Evolutionary conservation across 2,888 invertebrate species (phyloP), one percentile per base, ranked within the genome.

Genomic region (Cancer borealis): DNA sequence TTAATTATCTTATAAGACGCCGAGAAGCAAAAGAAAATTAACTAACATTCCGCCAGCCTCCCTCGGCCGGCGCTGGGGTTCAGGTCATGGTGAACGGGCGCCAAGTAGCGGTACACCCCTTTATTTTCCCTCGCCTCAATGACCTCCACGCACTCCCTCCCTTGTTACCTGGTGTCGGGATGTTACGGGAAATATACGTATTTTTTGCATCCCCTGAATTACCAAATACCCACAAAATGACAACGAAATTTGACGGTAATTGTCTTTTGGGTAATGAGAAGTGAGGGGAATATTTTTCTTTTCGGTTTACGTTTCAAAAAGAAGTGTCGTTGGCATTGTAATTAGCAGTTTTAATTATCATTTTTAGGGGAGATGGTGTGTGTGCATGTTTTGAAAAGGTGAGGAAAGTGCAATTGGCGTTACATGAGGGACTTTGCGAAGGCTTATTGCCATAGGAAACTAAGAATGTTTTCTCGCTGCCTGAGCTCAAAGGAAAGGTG

Each of bases 121-220:
- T 79, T 79, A 79, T 79, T 54, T 54, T 79, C 79, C 79, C 79
- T 26, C 79, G 79, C 26, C 30, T 21, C 30, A 12, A 30, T 30
- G 30, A 26, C 79, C 79, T 79, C 79, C 79, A 0, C 79, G 79
- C 30, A 5, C 26, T 79, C 30, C 12, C 30, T 79, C 79, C 79
- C 30, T 79, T 21, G 73, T 26, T 30, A 30, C 79, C 30, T 30
- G 79, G 30, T 30, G 79, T 30, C 10, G 30, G 79, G 30, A 30
- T 26, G 26, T 79, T 30, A 79, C 79, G 30, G 21, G 30, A 79
- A 30, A 79, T 79, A 79, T 30, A 30, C 30, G 73, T 79, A 30
- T 66, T 66, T 79, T n/a, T 66, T 66, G 66, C n/a, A n/a, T n/a
- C n/a, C n/a, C 66, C 66, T 66, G n/a, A 66, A 66, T 66, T 66